Evolutionary conservation across 2,113 vertebrate genomes (phyloP).

Genomic region (Cairina moschata): DNA sequence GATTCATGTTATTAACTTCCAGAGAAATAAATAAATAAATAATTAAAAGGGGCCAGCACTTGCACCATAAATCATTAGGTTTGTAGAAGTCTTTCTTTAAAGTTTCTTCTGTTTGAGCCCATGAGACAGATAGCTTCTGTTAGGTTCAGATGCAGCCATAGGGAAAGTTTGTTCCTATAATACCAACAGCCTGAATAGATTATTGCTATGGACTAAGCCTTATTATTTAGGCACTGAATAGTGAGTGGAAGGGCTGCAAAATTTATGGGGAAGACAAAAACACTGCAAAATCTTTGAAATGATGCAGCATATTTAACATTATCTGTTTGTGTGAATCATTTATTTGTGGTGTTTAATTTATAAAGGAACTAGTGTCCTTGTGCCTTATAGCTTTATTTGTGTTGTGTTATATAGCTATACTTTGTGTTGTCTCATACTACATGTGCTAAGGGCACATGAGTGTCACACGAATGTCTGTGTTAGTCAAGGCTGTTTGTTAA

Average conservation of each 20-base stretch:
- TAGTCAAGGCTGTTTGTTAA: background rate
- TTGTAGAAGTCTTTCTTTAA: background rate
- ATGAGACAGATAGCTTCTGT: background rate
- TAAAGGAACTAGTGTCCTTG: background rate
- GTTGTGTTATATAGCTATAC: background rate
- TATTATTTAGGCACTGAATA: background rate
- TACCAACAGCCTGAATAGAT: background rate
- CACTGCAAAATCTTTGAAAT: background rate
- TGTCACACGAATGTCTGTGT: background rate
- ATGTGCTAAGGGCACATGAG: background rate
- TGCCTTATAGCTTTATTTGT: background rate
- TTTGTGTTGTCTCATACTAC: background rate
- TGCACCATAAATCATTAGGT: background rate
- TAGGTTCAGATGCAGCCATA: background rate
- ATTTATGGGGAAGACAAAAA: background rate
- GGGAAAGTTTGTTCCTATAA: background rate
- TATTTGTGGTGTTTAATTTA: background rate
- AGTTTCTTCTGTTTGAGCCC: background rate
- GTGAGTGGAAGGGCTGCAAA: background rate
- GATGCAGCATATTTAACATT: background rate
- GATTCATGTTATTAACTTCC: background rate
- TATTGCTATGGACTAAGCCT: background rate
- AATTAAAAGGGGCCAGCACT: background rate
- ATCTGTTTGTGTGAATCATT: background rate
- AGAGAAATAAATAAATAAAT: background rate